Conservation (phyloP, 53 echinoderm and acorn worm genomes). For the Crossaster papposus region DNA sequence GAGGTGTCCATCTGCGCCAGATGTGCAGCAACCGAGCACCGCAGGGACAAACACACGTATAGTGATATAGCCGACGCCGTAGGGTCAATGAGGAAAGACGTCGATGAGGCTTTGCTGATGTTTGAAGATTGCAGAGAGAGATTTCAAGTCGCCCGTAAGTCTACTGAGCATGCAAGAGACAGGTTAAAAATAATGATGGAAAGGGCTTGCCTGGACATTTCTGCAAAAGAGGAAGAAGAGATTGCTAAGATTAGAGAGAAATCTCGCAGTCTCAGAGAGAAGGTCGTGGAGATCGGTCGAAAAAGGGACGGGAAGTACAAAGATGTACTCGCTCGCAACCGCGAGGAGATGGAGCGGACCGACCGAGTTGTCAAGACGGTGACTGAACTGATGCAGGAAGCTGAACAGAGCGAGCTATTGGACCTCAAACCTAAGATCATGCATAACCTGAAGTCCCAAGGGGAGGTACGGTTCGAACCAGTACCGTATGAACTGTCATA, state of each 20-base stretch:
- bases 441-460: slow-evolving; percentile 8
- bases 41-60: not conserved
- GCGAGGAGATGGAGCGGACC: not conserved
- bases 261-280: not conserved
- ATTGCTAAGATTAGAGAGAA: slow-evolving; percentile 13
- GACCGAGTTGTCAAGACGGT: not conserved
- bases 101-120: not conserved
- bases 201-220: not conserved
- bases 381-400: slow-evolving; percentile 12
- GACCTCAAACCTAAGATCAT: slow-evolving; percentile 13
- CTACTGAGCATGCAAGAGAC: not conserved
- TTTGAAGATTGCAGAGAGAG: not conserved
- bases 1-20: slow-evolving; percentile 12
- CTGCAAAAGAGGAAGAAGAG: slow-evolving; percentile 6
- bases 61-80: slow-evolving; percentile 4
- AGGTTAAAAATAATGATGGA: not conserved
- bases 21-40: slow-evolving; percentile 18
- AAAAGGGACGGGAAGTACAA: not conserved
- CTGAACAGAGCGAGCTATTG: not conserved
- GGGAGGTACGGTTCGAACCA: not conserved
- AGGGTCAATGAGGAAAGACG: not conserved
- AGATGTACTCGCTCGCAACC: not conserved
- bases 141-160: not conserved
- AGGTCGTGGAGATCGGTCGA: slow-evolving; percentile 5
- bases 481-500: slow-evolving; percentile 14